Conservation (phyloP, 1,140 invertebrate genomes). For the Colletes latitarsis region DNA sequence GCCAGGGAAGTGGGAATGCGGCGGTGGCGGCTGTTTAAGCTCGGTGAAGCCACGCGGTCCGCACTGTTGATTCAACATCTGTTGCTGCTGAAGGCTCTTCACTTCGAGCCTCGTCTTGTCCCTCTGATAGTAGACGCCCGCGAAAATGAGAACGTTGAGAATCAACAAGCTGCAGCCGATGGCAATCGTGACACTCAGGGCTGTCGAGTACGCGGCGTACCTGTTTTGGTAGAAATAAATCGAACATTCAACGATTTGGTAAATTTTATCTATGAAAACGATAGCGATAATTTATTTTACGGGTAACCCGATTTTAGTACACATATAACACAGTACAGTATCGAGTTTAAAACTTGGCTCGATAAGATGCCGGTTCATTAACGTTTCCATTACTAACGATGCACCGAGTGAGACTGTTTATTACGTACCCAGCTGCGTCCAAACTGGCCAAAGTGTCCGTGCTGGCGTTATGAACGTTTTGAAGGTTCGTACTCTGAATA, state of each 20-base stretch:
- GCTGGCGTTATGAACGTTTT: slow-evolving; percentile 83
- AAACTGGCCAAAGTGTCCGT: slow-evolving; percentile 88
- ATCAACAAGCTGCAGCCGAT: slow-evolving; percentile 93
- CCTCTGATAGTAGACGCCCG: slow-evolving; percentile 92
- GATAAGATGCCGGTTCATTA: slow-evolving; percentile 1
- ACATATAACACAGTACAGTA: no score
- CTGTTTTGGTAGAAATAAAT: slow-evolving; percentile 45
- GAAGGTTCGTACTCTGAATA: slow-evolving; percentile 81
- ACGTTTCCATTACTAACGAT: neutral
- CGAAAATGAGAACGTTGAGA: slow-evolving; percentile 93
- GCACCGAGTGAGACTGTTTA: slow-evolving; percentile 2
- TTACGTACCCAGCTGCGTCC: slow-evolving; percentile 85
- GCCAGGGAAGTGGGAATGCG: slow-evolving; percentile 75
- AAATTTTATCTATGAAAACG: no score
- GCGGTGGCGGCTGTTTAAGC: slow-evolving; percentile 76
- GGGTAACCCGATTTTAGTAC: no score
- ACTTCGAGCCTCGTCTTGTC: slow-evolving; percentile 91
- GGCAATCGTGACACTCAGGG: slow-evolving; percentile 92
- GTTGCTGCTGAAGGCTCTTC: slow-evolving; percentile 87
- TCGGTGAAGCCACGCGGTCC: slow-evolving; percentile 76
- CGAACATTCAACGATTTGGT: neutral
- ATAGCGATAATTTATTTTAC: no score
- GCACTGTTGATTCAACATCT: slow-evolving; percentile 85
- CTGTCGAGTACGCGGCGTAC: slow-evolving; percentile 90
- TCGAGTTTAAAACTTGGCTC: no score